Percentiles rank a stretch among this genome's conserved stretches.
Evolutionary conservation across 2,797 vertebrate genomes (phyloP).

Genomic region (Poecilia gillii): DNA sequence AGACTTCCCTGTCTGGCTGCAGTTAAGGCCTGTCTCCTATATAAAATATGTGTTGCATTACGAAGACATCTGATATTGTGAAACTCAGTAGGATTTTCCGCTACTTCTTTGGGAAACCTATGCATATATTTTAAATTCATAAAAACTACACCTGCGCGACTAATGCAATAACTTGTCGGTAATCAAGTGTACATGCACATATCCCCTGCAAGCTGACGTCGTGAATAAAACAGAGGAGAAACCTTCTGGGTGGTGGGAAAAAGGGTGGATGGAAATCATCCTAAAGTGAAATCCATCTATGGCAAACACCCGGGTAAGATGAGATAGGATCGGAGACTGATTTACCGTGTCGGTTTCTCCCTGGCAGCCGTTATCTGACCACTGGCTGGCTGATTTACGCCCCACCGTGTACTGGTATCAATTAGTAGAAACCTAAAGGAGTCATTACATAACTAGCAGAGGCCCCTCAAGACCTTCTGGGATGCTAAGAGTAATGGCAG

Average conservation of each 20-base stretch:
- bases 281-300: constrained; percentile 74
- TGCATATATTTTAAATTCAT: neutral
- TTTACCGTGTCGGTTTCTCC: constrained; percentile 77
- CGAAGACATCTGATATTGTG: constrained; percentile 1
- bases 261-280: constrained; percentile 60
- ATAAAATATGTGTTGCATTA: neutral
- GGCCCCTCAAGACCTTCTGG: constrained; percentile 68
- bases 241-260: constrained; percentile 61
- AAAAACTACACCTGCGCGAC: constrained; percentile 22
- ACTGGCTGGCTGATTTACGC: constrained; percentile 76
- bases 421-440: constrained; percentile 78
- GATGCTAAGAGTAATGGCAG: constrained; percentile 73
- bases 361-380: constrained; percentile 79
- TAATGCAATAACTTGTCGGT: constrained; percentile 4
- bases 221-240: constrained; percentile 39
- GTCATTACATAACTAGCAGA: constrained; percentile 75
- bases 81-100: neutral
- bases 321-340: constrained; percentile 74
- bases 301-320: constrained; percentile 67
- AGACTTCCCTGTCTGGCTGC: neutral
- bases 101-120: neutral
- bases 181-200: constrained; percentile 8
- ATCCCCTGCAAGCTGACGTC: constrained; percentile 5
- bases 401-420: constrained; percentile 71
- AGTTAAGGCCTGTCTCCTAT: neutral